phyloP scores from a whole-genome alignment of 2,113 vertebrate genomes.

The Myanophis thanlyinensis region DNA sequence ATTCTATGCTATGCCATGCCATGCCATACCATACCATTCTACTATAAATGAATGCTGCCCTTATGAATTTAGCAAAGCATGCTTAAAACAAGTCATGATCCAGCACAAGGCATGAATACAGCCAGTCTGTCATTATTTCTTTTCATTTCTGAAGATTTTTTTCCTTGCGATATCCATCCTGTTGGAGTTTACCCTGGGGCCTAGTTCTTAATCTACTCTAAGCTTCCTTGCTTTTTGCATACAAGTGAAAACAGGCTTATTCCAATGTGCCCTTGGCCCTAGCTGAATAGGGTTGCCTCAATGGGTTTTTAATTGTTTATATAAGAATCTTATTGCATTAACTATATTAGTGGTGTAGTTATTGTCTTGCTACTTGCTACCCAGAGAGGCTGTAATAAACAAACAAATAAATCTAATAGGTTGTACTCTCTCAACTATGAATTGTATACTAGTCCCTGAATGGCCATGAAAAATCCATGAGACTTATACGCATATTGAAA shows the following conservation, averaged over 20 bases:
- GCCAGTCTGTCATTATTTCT: background rate
- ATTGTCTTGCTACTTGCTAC: background rate
- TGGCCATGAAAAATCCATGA: background rate
- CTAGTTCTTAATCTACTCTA: background rate
- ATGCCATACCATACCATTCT: too few species aligned
- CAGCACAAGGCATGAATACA: background rate
- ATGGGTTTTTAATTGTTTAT: background rate
- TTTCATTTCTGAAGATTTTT: background rate
- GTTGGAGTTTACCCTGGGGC: background rate
- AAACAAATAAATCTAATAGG: background rate
- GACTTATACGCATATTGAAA: constrained; percentile 14
- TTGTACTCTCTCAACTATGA: background rate
- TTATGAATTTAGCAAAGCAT: background rate
- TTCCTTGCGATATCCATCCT: background rate
- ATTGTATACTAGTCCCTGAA: background rate
- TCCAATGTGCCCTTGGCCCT: background rate
- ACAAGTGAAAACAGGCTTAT: background rate
- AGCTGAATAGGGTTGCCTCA: background rate
- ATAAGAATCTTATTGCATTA: background rate
- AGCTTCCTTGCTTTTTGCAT: background rate
- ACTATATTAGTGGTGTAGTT: background rate
- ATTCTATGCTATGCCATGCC: too few species aligned
- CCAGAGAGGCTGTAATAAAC: background rate
- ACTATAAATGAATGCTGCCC: background rate
- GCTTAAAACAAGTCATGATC: background rate